These are phyloP conservation scores for Buathra laborator DNA, from an alignment of 2,888 invertebrate species.

Conservation along the genomic window DNA sequence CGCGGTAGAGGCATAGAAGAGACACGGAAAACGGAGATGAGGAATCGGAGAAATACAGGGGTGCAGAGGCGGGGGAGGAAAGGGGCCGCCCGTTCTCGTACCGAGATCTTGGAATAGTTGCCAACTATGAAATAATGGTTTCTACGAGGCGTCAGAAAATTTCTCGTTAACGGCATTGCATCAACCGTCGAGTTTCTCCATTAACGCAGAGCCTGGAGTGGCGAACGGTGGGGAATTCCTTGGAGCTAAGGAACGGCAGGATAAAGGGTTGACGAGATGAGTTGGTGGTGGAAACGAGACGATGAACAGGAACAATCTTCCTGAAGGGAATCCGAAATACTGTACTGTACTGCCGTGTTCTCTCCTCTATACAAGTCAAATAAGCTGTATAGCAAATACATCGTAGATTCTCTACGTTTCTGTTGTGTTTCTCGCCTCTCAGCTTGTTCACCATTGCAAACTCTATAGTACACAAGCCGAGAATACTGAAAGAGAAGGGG, in stretches of 20 bases:
- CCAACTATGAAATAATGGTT: conserved; percentile 67
- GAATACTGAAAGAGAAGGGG: too few species aligned
- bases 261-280: conserved; percentile 31
- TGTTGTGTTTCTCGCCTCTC: not conserved
- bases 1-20: not conserved
- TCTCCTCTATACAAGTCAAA: conserved; percentile 34
- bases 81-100: conserved; percentile 21
- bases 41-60: conserved; percentile 43
- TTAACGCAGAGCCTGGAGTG: conserved; percentile 29
- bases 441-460: not conserved
- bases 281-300: conserved; percentile 46
- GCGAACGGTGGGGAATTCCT: conserved; percentile 47
- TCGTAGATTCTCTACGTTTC: conserved; percentile 17
- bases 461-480: too few species aligned
- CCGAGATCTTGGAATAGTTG: conserved; percentile 68
- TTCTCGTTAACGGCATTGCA: conserved; percentile 64
- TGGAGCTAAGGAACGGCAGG: conserved; percentile 5
- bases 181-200: conserved; percentile 64
- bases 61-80: conserved; percentile 19
- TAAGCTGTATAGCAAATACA: conserved; percentile 37
- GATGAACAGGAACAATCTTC: conserved; percentile 46
- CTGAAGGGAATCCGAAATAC: conserved; percentile 32
- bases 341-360: not conserved
- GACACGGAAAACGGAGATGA: conserved; percentile 13
- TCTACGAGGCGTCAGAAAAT: conserved; percentile 61